These are phyloP conservation scores for Mustelus asterias DNA, from an alignment of 2,113 vertebrate species.

Conservation along the genomic window DNA sequence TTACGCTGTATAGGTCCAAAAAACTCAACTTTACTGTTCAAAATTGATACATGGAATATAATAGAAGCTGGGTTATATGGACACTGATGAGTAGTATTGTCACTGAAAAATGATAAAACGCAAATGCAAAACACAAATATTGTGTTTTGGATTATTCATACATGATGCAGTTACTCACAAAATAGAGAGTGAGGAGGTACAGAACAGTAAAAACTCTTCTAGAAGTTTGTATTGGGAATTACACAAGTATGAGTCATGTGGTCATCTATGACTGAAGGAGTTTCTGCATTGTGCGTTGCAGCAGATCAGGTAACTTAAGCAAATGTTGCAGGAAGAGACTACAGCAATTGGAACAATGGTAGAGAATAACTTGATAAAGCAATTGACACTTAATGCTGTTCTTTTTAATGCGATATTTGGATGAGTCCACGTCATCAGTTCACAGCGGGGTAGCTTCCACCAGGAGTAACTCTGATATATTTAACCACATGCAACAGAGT, in stretches of 20 bases:
- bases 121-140: constrained; percentile 12
- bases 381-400: neutral
- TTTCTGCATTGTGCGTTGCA: neutral
- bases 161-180: neutral
- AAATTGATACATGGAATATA: constrained; percentile 35
- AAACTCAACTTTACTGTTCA: constrained; percentile 37
- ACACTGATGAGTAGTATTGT: constrained; percentile 12
- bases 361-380: constrained; percentile 4
- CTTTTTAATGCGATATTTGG: constrained; percentile 26
- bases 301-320: neutral
- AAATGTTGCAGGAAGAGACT: neutral
- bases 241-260: neutral
- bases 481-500: constrained; percentile 3
- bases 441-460: neutral
- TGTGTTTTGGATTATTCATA: constrained; percentile 2
- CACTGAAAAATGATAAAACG: neutral
- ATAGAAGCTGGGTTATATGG: neutral
- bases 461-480: constrained; percentile 4
- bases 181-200: neutral
- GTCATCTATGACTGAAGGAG: too few species aligned
- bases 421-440: constrained; percentile 23
- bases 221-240: neutral
- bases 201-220: neutral
- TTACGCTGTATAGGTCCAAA: neutral
- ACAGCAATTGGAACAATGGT: neutral